Conservation (phyloP, 2,797 vertebrate genomes). For the Rhincodon typus region DNA sequence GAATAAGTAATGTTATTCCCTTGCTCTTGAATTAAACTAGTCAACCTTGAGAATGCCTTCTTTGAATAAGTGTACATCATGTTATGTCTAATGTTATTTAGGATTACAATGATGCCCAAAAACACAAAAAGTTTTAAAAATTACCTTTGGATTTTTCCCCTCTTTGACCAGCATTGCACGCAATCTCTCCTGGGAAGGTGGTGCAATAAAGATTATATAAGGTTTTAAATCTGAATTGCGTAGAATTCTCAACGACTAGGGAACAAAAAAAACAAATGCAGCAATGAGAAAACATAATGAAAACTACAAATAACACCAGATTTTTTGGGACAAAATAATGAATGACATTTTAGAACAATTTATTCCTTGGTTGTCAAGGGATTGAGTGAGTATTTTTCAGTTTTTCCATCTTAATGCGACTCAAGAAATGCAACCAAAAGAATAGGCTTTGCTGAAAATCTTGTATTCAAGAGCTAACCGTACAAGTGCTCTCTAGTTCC, state of each 20-base stretch:
- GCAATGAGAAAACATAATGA: background rate
- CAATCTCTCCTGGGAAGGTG: constrained; percentile 88
- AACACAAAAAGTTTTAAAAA: constrained; percentile 37
- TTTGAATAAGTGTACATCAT: no score
- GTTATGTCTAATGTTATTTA: background rate
- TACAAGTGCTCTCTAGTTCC: background rate
- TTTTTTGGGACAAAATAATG: constrained; percentile 1
- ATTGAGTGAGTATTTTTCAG: background rate
- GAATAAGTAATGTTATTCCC: background rate
- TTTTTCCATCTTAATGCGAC: background rate
- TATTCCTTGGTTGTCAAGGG: background rate
- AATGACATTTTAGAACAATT: background rate
- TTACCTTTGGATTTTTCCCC: constrained; percentile 91
- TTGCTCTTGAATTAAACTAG: background rate
- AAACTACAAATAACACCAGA: background rate
- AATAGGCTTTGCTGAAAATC: background rate
- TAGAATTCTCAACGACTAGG: constrained; percentile 81
- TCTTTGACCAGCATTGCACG: constrained; percentile 86
- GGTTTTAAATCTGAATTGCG: constrained; percentile 95
- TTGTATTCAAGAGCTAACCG: background rate
- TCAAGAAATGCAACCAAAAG: background rate
- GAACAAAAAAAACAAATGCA: constrained; percentile 31
- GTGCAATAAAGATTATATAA: constrained; percentile 95
- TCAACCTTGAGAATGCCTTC: background rate
- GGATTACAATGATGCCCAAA: background rate